Percentiles rank a stretch among this genome's conserved stretches.
These are phyloP conservation scores for Cephus runcator DNA, from an alignment of 2,888 invertebrate species.

Conservation along the genomic window DNA sequence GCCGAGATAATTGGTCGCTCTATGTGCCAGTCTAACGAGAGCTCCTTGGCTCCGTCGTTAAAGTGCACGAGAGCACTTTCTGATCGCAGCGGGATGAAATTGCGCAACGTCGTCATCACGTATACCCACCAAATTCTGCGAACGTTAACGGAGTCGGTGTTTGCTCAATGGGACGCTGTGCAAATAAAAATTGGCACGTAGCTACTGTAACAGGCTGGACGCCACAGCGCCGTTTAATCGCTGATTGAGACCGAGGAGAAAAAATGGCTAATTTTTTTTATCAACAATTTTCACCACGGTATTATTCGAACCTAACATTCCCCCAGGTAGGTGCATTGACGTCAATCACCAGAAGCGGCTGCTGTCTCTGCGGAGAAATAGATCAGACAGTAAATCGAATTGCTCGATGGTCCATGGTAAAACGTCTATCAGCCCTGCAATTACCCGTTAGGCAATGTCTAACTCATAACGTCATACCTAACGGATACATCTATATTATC, in stretches of 20 bases:
- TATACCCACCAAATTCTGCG: no score
- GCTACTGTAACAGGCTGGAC: no score
- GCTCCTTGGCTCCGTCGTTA: background rate
- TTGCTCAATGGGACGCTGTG: no score
- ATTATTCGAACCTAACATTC: background rate
- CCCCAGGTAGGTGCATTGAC: background rate
- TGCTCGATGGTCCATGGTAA: background rate
- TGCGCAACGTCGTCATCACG: background rate
- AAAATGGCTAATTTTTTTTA: no score
- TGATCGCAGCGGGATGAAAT: background rate
- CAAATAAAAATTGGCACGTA: no score
- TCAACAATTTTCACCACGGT: no score
- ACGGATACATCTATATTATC: background rate
- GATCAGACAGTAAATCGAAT: conserved; percentile 7
- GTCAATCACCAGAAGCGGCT: conserved; percentile 18
- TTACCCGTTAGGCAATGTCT: background rate
- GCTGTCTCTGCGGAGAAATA: conserved; percentile 22
- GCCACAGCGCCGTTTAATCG: no score
- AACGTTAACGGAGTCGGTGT: no score
- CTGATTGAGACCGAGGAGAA: no score
- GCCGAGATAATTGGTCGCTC: background rate
- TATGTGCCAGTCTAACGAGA: background rate
- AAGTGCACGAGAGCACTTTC: background rate
- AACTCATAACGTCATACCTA: background rate
- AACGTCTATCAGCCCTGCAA: background rate